phyloP scores from a whole-genome alignment of 1,140 invertebrate genomes.

The Halotydeus destructor region DNA sequence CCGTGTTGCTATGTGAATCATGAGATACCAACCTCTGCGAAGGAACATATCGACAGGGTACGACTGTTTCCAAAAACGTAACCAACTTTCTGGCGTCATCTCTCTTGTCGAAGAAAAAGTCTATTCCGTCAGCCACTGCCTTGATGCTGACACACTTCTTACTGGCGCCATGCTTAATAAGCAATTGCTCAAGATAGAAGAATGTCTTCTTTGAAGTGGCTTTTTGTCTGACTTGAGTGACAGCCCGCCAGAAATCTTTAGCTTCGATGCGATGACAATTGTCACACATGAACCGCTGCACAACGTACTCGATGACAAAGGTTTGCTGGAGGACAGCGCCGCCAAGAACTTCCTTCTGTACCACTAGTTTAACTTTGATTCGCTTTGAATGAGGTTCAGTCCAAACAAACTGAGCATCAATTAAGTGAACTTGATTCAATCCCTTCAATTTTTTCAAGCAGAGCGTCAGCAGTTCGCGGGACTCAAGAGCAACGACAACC shows the following conservation, averaged over 20 bases:
- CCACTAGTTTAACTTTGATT: slow-evolving; percentile 85
- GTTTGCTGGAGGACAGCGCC: slow-evolving; percentile 31
- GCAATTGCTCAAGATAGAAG: slow-evolving; percentile 91
- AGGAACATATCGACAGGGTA: slow-evolving; percentile 39
- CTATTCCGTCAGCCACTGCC: slow-evolving; percentile 56
- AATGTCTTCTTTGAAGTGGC: slow-evolving; percentile 82
- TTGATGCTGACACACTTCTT: slow-evolving; percentile 81
- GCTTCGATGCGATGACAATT: slow-evolving; percentile 91
- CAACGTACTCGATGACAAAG: slow-evolving; percentile 80
- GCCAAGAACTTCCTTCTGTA: slow-evolving; percentile 67
- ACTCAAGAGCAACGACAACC: slow-evolving; percentile 71
- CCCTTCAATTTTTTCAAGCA: slow-evolving; percentile 89
- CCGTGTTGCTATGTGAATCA: slow-evolving; percentile 87
- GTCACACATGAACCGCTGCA: slow-evolving; percentile 86
- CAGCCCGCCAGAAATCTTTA: slow-evolving; percentile 89
- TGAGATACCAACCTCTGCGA: slow-evolving; percentile 93
- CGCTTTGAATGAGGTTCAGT: slow-evolving; percentile 97
- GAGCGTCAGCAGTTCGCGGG: slow-evolving; percentile 66
- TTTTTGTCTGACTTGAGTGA: slow-evolving; percentile 41
- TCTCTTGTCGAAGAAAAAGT: slow-evolving; percentile 82
- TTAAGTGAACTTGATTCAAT: slow-evolving; percentile 44
- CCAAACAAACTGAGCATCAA: slow-evolving; percentile 95
- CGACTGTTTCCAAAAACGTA: slow-evolving; percentile 66
- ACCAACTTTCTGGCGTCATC: slow-evolving; percentile 82
- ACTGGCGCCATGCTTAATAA: slow-evolving; percentile 85